Evolutionary conservation across 2,113 vertebrate species (phyloP), one percentile per base, ranked within the genome.

Genomic region (Mormyrus lacerda): DNA sequence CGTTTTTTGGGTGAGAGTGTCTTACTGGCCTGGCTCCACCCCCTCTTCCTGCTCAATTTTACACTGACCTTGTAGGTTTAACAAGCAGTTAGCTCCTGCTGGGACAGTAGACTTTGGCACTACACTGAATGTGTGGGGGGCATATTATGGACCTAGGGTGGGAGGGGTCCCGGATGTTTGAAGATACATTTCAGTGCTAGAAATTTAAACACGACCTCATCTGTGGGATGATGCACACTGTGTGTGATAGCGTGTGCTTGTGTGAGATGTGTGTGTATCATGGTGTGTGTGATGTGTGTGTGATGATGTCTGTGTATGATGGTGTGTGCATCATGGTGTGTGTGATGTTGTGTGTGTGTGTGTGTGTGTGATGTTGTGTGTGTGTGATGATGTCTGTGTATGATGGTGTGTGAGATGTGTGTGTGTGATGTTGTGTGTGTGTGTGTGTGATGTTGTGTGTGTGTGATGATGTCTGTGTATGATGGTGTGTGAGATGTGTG

Each of bases 1-100:
- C 3, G 73, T 76, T 69, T 27, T 69, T 31, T 69, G 10, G 55
- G 61, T 31, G 27, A 69, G n/a, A 31, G n/a, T 4, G 61, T 69
- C 27, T 69, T 69, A 27, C 73, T 2, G 6, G 39, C 42, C 17
- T 42, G 47, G n/a, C 27, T 50, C 19, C 44, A 11, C 13, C 65
- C 45, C 69, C 65, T 51, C 45, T 88, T 88, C 88, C 88, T 79
- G 45, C 45, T 27, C n/a, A 7, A 44, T 42, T 88, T 76, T 73
- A 39, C 13, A 3, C 45, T 39, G 39, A 88, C 31, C 10, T 48
- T 31, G 13, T 15, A 50, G 45, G 69, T 39, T 76, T 88, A 76
- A 51, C 58, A 53, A 82, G 65, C 48, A 35, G 47, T 88, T 76
- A 53, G 1, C 27, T 35, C 48, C 17, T 88, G 31, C 48, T 65